Percentiles rank a stretch among this genome's conserved stretches.
These are phyloP conservation scores for Molorchus minor DNA, from an alignment of 2,888 invertebrate genomes.

Conservation along the genomic window DNA sequence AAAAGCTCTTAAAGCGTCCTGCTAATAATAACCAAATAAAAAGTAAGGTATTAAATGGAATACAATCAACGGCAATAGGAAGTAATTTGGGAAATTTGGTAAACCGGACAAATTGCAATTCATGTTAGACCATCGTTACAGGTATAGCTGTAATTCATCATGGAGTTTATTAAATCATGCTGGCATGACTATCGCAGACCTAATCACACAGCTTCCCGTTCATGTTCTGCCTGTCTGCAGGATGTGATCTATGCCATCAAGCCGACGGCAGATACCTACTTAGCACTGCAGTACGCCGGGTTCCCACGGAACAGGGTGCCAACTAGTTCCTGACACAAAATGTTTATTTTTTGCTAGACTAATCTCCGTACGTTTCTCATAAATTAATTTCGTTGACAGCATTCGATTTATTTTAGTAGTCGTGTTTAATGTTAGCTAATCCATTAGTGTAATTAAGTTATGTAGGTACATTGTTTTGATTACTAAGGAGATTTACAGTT, in stretches of 20 bases:
- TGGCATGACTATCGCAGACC: constrained; percentile 44
- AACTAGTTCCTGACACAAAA: constrained; percentile 54
- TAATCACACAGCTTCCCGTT: constrained; percentile 32
- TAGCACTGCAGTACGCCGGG: constrained; percentile 41
- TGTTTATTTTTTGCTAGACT: constrained; percentile 28
- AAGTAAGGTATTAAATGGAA: neutral
- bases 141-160: constrained; percentile 43
- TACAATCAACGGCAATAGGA: neutral
- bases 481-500: too few relatives aligned
- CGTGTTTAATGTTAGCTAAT: neutral
- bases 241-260: constrained; percentile 25
- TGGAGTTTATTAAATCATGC: constrained; percentile 48
- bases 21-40: neutral
- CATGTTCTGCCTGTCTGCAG: constrained; percentile 24
- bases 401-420: neutral
- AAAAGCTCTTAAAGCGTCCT: neutral
- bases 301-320: constrained; percentile 54
- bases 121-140: constrained; percentile 45
- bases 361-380: constrained; percentile 22
- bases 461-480: too few relatives aligned
- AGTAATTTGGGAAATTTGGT: constrained; percentile 32
- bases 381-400: constrained; percentile 29
- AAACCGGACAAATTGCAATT: constrained; percentile 39
- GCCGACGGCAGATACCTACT: constrained; percentile 35
- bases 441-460: neutral